Base-by-base conservation (phyloP, 2,888 invertebrate genomes). In the Leucania comma region DNA sequence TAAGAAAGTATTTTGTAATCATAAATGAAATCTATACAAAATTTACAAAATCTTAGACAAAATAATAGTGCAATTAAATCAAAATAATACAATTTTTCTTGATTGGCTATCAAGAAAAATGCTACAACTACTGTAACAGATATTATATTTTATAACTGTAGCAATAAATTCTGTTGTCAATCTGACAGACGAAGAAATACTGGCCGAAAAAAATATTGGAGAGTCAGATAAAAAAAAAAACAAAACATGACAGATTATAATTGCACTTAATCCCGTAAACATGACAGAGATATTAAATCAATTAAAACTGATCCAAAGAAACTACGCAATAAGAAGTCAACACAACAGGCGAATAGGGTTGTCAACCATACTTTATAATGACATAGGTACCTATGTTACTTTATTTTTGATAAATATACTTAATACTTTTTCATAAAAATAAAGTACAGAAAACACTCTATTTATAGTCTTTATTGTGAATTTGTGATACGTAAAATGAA, bases 241-340 rank as follows among this genome's bases (percentile, higher is more conserved):
- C 42, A 10, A 35, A 51, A 38, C 24, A 59, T 14, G 24, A 20
- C 8, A 26, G 14, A n/a, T n/a, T n/a, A 20, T 73, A 61, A 72
- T 42, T 1, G 12, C 12, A n/a, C 9, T n/a, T 75, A 60, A 53
- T 32, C 59, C 56, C 54, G 9, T 26, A 20, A 17, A 20, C 14
- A 46, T 46, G 50, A n/a, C 71, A 32, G 1, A 24, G 29, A 48
- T 8, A 53, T 73, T 48, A n/a, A 6, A 54, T 22, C 38, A 60
- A 74, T 65, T 35, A 75, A 46, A 60, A 57, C 17, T 20, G 35
- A 48, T 38, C 38, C 20, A 32, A 59, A 48, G 59, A 48, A 57
- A 77, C 56, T 53, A 61, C 64, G 63, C 57, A 78, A n/a, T 56
- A 63, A 24, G 14, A 54, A 38, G 4, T 12, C 8, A 12, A 56